Percentiles rank a stretch among this genome's conserved stretches.
These are phyloP conservation scores for Oscheius sp. DNA, from an alignment of 2,888 invertebrate genomes.

Conservation along the genomic window DNA sequence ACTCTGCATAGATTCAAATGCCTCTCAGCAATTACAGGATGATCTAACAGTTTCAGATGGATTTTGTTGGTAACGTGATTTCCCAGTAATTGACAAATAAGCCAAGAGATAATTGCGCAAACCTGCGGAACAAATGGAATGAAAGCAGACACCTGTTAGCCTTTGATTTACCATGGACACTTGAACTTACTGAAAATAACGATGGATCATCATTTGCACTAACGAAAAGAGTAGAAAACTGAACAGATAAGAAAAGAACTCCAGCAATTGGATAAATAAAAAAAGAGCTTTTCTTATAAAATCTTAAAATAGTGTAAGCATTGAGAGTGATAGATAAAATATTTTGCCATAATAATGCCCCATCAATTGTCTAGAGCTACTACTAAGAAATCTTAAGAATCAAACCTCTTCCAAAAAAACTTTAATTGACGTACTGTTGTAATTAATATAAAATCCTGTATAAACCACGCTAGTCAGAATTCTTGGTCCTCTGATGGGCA, in stretches of 20 bases:
- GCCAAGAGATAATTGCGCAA: conserved; percentile 13
- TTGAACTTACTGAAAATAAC: neutral
- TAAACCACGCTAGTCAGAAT: neutral
- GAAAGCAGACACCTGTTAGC: conserved; percentile 1
- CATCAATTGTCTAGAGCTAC: neutral
- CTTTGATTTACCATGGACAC: neutral
- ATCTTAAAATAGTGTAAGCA: neutral
- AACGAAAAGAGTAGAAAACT: neutral
- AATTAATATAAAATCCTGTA: neutral
- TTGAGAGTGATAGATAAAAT: neutral
- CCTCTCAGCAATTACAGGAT: neutral
- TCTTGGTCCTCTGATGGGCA: neutral
- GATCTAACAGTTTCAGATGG: neutral
- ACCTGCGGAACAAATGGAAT: neutral
- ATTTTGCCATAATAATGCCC: neutral
- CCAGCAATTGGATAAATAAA: neutral
- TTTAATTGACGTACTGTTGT: neutral
- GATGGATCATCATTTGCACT: neutral
- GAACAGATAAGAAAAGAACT: neutral
- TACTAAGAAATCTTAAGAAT: neutral
- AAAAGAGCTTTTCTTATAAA: neutral
- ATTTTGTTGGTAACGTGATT: neutral
- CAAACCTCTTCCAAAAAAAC: conserved; percentile 3
- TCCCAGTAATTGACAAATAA: neutral
- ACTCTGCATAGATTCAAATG: neutral